Evolutionary conservation across 2,113 vertebrate species (phyloP), one percentile per base, ranked within the genome.

Genomic region (Phylloscopus whistleri): DNA sequence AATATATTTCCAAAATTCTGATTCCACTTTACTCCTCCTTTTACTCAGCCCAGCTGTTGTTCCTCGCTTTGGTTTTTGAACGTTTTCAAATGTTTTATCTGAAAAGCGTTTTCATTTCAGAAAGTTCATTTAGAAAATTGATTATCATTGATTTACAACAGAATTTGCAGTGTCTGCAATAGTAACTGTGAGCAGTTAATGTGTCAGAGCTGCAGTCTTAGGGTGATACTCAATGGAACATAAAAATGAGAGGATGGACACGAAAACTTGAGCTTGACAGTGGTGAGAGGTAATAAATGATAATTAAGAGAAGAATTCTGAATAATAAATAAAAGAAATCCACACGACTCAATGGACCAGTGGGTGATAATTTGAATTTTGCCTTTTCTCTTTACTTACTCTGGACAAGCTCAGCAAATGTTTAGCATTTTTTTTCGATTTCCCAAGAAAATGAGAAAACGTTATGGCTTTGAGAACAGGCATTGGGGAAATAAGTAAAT

Each of bases 61-160:
- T 86, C 41, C 52, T 64, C 19, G 0, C 43, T 49, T 70, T 16
- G 23, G 2, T 30, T 59, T 68, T 41, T 28, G 35, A 72, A 21
- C 28, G 4, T 12, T 16, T 35, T 23, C 22, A 27, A 64, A 59
- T 28, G 8, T 64, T 64, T 81, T 1, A 1, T 44, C 10, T 41
- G 58, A 20, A 26, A 49, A 76, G 12, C 1, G 0, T 69, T 82
- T 74, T 49, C 1, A 22, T 17, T 44, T 51, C 1, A 4, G 13
- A 13, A 41, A 62, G 13, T n/a, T n/a, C 18, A 4, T 69, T 39
- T 39, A 24, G 39, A 39, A 43, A 78, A 21, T n/a, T 24, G 37
- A 11, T 62, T 18, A 5, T 35, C 26, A 20, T 26, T 56, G 7
- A 43, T 44, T 52, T 78, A 12, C 20, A 37, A 0, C 30, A 52